Base-by-base conservation (phyloP, 2,113 vertebrate genomes). In the Sardina pilchardus region DNA sequence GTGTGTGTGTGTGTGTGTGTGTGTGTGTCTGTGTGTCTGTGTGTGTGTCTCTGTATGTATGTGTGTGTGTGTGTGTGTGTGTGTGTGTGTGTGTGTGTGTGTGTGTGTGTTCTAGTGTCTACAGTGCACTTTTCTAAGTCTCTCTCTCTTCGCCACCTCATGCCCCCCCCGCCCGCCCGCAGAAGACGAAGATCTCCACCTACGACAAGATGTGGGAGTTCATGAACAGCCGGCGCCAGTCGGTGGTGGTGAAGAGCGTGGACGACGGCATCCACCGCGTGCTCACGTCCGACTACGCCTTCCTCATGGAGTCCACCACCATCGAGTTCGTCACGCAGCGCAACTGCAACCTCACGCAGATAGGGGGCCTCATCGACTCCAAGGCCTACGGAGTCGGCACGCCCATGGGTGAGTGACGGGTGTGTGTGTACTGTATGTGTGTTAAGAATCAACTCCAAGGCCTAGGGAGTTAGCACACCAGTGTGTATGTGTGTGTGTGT, bases 141-240 rank as follows among this genome's bases (percentile, higher is more conserved):
- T 2, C 56, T 63, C 19, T 63, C 56, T 63, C 19, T 63, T 21
- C 6, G 3, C 21, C 56, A 4, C 59, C 9, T n/a, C 1, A 3
- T 47, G 43, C 14, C 81, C n/a, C 81, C 8, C 81, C 5, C 14
- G 6, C 53, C 8, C 24, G n/a, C 75, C 82, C 84, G 81, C 94
- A 99, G 98, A 99, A 99, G 95, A 98, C 97, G 26, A 99, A 98
- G 95, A 99, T 99, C 90, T 98, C 98, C 82, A 99, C 98, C 0
- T 99, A 99, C 1, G 98, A 99, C 91, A 99, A 99, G 95, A 99
- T 99, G 98, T 99, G 98, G 98, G 98, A 98, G 87, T 99, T 99
- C 90, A 99, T 99, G 98, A 99, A 97, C 94, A 99, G 98, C 92
- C 96, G 98, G 80, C 95, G 96, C 83, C 98, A 99, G 91, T 96